These are phyloP conservation scores for Apoderus coryli DNA, from an alignment of 2,888 invertebrate genomes.

Conservation along the genomic window DNA sequence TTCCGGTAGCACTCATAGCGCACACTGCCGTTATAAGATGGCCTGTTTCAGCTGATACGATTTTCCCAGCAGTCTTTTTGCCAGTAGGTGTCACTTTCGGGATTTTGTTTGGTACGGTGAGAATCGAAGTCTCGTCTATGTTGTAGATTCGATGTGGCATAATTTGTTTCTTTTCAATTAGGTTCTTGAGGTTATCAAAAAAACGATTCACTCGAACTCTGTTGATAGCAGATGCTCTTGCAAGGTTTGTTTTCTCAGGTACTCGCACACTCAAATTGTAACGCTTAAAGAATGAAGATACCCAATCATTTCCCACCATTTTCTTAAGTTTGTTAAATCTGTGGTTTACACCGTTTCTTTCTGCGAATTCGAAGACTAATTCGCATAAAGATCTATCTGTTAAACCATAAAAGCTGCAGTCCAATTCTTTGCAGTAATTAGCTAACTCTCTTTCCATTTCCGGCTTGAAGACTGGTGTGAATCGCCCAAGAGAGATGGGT, in stretches of 20 bases:
- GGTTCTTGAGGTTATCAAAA: conserved; percentile 8
- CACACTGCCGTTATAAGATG: conserved; percentile 25
- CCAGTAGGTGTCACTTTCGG: conserved; percentile 26
- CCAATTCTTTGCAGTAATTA: conserved; percentile 7
- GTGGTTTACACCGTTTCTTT: conserved; percentile 3
- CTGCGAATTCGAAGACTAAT: background rate
- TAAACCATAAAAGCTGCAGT: conserved; percentile 1
- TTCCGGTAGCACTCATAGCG: conserved; percentile 25
- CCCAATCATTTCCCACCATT: conserved; percentile 5
- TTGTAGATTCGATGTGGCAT: conserved; percentile 13
- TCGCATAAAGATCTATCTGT: background rate
- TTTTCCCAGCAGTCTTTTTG: conserved; percentile 27
- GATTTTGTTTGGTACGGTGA: conserved; percentile 29
- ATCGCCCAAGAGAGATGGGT: conserved; percentile 8
- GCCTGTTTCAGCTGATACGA: conserved; percentile 25
- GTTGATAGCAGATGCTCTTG: conserved; percentile 5
- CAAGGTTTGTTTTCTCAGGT: conserved; percentile 3
- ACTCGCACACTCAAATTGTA: background rate
- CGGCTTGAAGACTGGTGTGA: conserved; percentile 7
- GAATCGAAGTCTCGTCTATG: conserved; percentile 29
- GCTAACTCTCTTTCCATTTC: conserved; percentile 6
- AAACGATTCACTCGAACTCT: background rate
- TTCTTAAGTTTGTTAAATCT: conserved; percentile 6
- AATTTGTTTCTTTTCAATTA: conserved; percentile 11
- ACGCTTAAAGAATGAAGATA: conserved; percentile 1